Base-by-base conservation (phyloP, 2,113 vertebrate genomes). In the Leucoraja erinaceus region DNA sequence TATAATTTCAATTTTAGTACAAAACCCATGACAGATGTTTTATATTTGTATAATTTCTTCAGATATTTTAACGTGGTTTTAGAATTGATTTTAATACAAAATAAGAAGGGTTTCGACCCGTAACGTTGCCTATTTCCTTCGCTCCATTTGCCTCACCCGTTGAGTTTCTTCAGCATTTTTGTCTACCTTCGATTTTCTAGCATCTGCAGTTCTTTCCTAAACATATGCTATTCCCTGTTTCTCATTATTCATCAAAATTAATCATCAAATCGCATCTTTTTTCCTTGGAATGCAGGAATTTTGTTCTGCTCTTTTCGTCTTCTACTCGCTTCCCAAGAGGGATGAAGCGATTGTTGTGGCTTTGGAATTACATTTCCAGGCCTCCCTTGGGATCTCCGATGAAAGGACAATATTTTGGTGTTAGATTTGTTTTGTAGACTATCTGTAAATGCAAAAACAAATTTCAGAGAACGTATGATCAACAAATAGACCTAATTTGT, bases 251-350 rank as follows among this genome's bases (percentile, higher is more conserved):
- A 47, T 47, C 38, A 66, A 47, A 93, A 61, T 68, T 25, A 93
- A 83, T 96, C 97, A 95, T 98, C 97, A 97, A 99, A 99, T 94
- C 95, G 98, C 92, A 99, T 99, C 95, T 97, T 99, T 94, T 99
- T 99, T 61, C 99, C 99, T 93, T 98, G 97, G 95, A 99, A 99
- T 81, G 96, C 97, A 94, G 97, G 93, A 93, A 99, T 98, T 94
- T 98, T 97, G 94, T 97, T 97, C 31, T 97, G 96, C 93, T 98
- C 97, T 93, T 97, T 98, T 86, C 97, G 97, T 93, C 96, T 98
- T 93, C 94, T 97, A 95, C 99, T 99, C 75, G 98, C 99, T 96
- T 99, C 98, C 99, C 99, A 99, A 0, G 98, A 99, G 2, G 99
- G 99, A 96, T 99, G 99, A 95, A 99, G 97, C 10, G 97, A 94